These are phyloP conservation scores for Scomber colias DNA, from an alignment of 2,113 vertebrate genomes.

Conservation along the genomic window DNA sequence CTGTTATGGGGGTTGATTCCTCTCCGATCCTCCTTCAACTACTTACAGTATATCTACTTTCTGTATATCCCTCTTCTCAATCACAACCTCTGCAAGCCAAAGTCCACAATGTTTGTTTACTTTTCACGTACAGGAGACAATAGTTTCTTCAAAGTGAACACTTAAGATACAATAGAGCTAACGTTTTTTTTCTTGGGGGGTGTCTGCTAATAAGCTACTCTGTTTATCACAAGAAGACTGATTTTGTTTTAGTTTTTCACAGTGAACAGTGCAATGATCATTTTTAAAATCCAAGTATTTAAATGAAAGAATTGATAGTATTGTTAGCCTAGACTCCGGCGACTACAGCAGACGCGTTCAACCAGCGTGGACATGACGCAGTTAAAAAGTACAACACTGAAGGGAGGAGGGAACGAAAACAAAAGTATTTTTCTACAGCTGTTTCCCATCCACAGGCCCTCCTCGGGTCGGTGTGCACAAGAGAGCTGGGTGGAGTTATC, in stretches of 20 bases:
- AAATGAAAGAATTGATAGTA: slow-evolving; percentile 38
- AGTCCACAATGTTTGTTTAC: slow-evolving; percentile 74
- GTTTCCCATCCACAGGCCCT: slow-evolving; percentile 64
- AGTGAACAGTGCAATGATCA: slow-evolving; percentile 11
- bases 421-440: slow-evolving; percentile 84
- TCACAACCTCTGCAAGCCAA: slow-evolving; percentile 81
- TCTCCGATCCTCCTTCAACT: slow-evolving; percentile 27
- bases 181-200: slow-evolving; percentile 9
- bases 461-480: slow-evolving; percentile 46
- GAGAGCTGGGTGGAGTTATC: slow-evolving; percentile 47
- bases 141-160: slow-evolving; percentile 50
- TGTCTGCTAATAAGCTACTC: slow-evolving; percentile 51
- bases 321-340: slow-evolving; percentile 30
- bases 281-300: slow-evolving; percentile 39
- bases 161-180: slow-evolving; percentile 52
- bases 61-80: slow-evolving; percentile 33
- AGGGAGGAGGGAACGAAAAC: slow-evolving; percentile 23
- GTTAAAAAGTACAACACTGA: slow-evolving; percentile 38
- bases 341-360: slow-evolving; percentile 33
- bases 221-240: slow-evolving; percentile 16
- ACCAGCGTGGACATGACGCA: slow-evolving; percentile 28
- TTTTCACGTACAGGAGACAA: slow-evolving; percentile 41
- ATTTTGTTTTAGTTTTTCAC: slow-evolving; percentile 3
- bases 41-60: slow-evolving; percentile 54
- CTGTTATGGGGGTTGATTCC: slow-evolving; percentile 4